Evolutionary conservation across 2,797 vertebrate species (phyloP).

Genomic region (Sebastes cheni): DNA sequence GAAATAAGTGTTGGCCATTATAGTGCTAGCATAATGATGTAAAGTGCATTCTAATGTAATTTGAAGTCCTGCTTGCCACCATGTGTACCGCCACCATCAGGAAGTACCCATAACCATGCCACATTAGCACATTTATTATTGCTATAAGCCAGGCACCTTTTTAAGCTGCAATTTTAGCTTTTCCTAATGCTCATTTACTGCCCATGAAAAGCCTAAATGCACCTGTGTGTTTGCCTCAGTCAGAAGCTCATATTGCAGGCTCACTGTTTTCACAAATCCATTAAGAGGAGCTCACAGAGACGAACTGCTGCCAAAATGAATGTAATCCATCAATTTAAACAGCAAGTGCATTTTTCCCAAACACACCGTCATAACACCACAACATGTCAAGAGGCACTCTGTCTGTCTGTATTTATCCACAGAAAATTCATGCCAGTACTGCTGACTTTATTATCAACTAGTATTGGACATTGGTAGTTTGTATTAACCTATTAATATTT

Average conservation of each 20-base stretch:
- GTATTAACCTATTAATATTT: not conserved
- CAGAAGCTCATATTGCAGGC: conserved; percentile 6
- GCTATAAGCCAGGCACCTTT: not conserved
- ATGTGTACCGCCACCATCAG: not conserved
- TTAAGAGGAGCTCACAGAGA: conserved; percentile 15
- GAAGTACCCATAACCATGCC: not conserved
- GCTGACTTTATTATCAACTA: not conserved
- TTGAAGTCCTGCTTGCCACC: not conserved
- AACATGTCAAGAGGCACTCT: not conserved
- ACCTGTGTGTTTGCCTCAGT: conserved; percentile 15
- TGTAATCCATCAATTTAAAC: conserved; percentile 25
- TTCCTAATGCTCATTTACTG: conserved; percentile 11
- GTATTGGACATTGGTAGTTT: not conserved
- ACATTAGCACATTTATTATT: conserved; percentile 32
- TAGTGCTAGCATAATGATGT: not conserved
- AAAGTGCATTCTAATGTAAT: conserved; percentile 14
- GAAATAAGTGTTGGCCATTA: not conserved
- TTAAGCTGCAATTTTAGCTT: conserved; percentile 5
- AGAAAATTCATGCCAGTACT: not conserved
- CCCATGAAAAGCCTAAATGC: conserved; percentile 12
- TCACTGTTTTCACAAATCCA: conserved; percentile 9
- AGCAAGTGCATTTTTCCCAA: not conserved
- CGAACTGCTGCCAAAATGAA: conserved; percentile 1
- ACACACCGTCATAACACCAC: conserved; percentile 1
- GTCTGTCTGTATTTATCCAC: not conserved